These are phyloP conservation scores for Ganaspis sp. DNA, from an alignment of 1,140 invertebrate species.

Conservation along the genomic window DNA sequence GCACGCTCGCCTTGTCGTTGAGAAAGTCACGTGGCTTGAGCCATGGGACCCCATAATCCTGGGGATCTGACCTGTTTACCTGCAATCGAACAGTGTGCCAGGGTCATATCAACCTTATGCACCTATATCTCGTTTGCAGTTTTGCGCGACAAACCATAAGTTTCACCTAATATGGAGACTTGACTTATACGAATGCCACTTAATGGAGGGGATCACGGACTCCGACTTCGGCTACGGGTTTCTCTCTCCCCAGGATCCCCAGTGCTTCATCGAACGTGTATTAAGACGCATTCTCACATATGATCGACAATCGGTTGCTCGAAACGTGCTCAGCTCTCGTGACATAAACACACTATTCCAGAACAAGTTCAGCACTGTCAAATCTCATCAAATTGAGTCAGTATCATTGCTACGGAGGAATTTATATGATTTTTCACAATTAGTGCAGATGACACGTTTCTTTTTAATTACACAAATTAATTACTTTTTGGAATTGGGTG, in stretches of 20 bases:
- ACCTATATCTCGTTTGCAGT: slow-evolving; percentile 48
- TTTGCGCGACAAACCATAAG: slow-evolving; percentile 72
- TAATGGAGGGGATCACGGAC: slow-evolving; percentile 54
- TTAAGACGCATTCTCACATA: slow-evolving; percentile 65
- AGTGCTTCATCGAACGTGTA: slow-evolving; percentile 71
- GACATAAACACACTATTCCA: slow-evolving; percentile 30
- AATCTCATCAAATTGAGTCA: slow-evolving; percentile 3
- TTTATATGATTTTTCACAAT: too few relatives aligned
- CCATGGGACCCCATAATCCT: slow-evolving; percentile 31
- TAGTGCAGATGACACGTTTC: too few relatives aligned
- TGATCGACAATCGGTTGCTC: slow-evolving; percentile 48
- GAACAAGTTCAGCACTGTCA: too few relatives aligned
- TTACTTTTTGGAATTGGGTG: too few relatives aligned
- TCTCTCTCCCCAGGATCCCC: slow-evolving; percentile 60
- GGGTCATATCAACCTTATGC: slow-evolving; percentile 52
- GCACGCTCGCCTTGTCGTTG: slow-evolving; percentile 12
- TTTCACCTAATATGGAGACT: slow-evolving; percentile 76
- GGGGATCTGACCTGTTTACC: slow-evolving; percentile 39
- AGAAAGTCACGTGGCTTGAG: slow-evolving; percentile 10
- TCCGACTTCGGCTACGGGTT: slow-evolving; percentile 55
- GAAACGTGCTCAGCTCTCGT: slow-evolving; percentile 49
- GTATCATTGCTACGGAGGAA: not conserved
- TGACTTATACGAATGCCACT: slow-evolving; percentile 53
- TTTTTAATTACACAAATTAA: too few relatives aligned
- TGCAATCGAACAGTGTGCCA: slow-evolving; percentile 44